Evolutionary conservation across 2,797 vertebrate genomes (phyloP).

Genomic region (Xenentodon cancila): DNA sequence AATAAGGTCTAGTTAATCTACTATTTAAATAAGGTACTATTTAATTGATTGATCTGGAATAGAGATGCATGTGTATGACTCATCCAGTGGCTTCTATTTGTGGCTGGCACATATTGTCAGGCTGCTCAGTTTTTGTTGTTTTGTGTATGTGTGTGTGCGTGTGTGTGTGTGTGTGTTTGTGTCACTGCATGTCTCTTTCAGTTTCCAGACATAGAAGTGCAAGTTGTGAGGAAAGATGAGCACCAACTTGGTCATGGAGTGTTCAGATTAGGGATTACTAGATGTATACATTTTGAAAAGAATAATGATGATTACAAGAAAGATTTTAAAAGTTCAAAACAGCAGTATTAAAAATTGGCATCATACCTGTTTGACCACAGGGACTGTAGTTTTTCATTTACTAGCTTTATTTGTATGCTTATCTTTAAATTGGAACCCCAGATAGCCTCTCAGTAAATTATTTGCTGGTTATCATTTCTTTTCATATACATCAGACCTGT

Average conservation of each 20-base stretch:
- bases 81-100: slow-evolving; percentile 56
- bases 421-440: too few species aligned
- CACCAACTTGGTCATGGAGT: slow-evolving; percentile 54
- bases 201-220: slow-evolving; percentile 76
- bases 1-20: too few species aligned
- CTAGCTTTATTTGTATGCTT: too few species aligned
- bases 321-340: too few species aligned
- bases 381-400: too few species aligned
- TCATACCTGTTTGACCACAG: too few species aligned
- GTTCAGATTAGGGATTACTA: slow-evolving; percentile 36
- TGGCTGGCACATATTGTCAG: slow-evolving; percentile 49
- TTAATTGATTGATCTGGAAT: slow-evolving; percentile 58
- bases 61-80: slow-evolving; percentile 49
- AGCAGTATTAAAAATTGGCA: too few species aligned
- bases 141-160: slow-evolving; percentile 23
- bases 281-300: slow-evolving; percentile 14
- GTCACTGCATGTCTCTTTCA: slow-evolving; percentile 42
- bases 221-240: slow-evolving; percentile 59
- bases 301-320: too few species aligned
- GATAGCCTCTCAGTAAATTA: too few species aligned
- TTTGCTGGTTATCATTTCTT: too few species aligned
- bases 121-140: slow-evolving; percentile 14
- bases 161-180: slow-evolving; percentile 21
- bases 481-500: too few species aligned
- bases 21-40: not conserved